Percentiles rank a stretch among this genome's conserved stretches.
These are phyloP conservation scores for Patella ulyssiponensis DNA, from an alignment of 2,888 invertebrate genomes.

Conservation along the genomic window DNA sequence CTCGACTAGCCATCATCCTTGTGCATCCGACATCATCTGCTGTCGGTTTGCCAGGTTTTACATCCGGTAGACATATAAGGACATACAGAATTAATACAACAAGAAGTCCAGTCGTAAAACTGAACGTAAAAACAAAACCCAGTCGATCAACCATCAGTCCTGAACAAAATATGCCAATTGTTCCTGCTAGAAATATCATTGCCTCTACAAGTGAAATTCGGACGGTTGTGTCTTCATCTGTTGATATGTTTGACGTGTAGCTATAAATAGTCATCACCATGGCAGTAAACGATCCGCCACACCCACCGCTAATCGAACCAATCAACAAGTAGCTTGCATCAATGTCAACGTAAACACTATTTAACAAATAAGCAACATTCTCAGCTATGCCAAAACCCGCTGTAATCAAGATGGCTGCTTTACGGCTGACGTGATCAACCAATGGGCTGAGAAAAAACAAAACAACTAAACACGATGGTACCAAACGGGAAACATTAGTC, in stretches of 20 bases:
- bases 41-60: too few species aligned
- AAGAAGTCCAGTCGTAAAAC: conserved; percentile 63
- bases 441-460: conserved; percentile 68
- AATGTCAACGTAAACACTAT: conserved; percentile 51
- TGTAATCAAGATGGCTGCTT: conserved; percentile 66
- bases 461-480: conserved; percentile 64
- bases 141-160: conserved; percentile 80
- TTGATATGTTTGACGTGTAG: conserved; percentile 86
- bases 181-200: conserved; percentile 87
- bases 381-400: conserved; percentile 63
- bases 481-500: conserved; percentile 66
- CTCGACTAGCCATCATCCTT: background rate
- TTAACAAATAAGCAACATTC: conserved; percentile 52
- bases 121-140: conserved; percentile 70
- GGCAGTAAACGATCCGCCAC: conserved; percentile 72
- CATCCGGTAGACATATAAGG: conserved; percentile 45
- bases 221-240: conserved; percentile 80
- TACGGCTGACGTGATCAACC: conserved; percentile 73
- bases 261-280: conserved; percentile 76
- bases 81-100: conserved; percentile 69
- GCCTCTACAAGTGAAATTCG: conserved; percentile 87
- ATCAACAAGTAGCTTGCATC: conserved; percentile 67
- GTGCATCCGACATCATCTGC: background rate
- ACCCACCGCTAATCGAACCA: conserved; percentile 70
- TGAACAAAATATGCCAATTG: conserved; percentile 84